Conservation (phyloP, 1,140 invertebrate genomes). For the Drosophila pallidifrons region DNA sequence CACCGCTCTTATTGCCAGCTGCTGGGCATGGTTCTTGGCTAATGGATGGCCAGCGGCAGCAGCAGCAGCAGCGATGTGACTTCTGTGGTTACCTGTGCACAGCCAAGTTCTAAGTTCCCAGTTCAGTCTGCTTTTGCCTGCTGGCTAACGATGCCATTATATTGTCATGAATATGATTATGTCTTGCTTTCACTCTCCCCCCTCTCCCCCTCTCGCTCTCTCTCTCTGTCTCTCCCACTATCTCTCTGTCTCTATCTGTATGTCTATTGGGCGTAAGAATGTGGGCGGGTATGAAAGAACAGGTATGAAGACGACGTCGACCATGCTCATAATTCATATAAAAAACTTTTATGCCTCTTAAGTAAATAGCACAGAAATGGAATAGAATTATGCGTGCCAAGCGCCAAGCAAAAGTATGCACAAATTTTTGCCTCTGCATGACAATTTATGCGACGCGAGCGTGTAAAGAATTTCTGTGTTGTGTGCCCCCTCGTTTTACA, state of each 20-base stretch:
- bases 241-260: background rate
- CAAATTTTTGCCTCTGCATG: slow-evolving; percentile 36
- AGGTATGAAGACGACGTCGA: background rate
- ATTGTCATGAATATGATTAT: slow-evolving; percentile 80
- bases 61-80: slow-evolving; percentile 42
- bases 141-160: slow-evolving; percentile 71
- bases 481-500: background rate
- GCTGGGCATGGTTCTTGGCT: slow-evolving; percentile 50
- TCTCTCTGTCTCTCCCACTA: background rate
- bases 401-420: slow-evolving; percentile 44
- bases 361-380: slow-evolving; percentile 32
- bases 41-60: slow-evolving; percentile 52
- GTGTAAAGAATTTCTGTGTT: slow-evolving; percentile 46
- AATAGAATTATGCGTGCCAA: slow-evolving; percentile 57
- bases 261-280: background rate
- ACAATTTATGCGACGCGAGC: slow-evolving; percentile 51
- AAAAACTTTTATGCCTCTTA: slow-evolving; percentile 42
- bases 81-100: slow-evolving; percentile 29
- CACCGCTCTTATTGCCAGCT: too few relatives aligned
- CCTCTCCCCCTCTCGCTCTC: too few relatives aligned
- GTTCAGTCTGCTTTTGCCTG: slow-evolving; percentile 35
- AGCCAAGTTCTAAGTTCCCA: slow-evolving; percentile 3
- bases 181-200: background rate
- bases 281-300: background rate
- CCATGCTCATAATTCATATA: slow-evolving; percentile 38